These are phyloP conservation scores for Harpegnathos saltator DNA, from an alignment of 1,140 invertebrate species.

Conservation along the genomic window DNA sequence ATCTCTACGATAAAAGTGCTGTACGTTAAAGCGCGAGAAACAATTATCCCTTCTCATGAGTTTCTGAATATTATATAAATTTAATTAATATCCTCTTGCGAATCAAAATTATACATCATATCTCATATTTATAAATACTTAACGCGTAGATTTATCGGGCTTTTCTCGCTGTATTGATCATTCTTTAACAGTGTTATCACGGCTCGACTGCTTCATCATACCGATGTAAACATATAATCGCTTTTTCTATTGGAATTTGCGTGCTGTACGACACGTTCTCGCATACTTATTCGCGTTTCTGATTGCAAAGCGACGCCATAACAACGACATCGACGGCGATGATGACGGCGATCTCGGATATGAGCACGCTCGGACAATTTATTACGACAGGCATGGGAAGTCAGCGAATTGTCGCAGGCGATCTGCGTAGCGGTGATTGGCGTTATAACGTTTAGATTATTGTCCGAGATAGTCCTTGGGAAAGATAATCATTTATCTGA, in stretches of 20 bases:
- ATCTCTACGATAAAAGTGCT: too few species aligned
- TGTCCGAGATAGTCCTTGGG: neutral
- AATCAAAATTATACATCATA: too few species aligned
- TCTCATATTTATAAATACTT: too few species aligned
- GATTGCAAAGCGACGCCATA: slow-evolving; percentile 1
- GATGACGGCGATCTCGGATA: neutral
- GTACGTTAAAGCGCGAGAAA: too few species aligned
- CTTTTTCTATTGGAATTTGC: neutral
- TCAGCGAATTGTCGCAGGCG: neutral
- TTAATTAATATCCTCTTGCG: too few species aligned
- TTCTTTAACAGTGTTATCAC: too few species aligned
- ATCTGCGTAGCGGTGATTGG: neutral
- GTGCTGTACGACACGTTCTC: neutral
- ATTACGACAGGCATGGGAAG: neutral
- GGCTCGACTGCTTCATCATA: neutral
- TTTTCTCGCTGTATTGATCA: neutral
- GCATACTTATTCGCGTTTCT: slow-evolving; percentile 13
- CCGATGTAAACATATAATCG: neutral
- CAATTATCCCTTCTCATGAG: too few species aligned
- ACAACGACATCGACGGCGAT: neutral
- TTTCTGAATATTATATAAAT: too few species aligned
- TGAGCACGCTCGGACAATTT: neutral
- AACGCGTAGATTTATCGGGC: too few species aligned
- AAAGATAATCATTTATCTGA: slow-evolving; percentile 17
- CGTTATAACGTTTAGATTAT: neutral